Evolutionary conservation across 2,888 invertebrate species (phyloP).

Genomic region (Caenorhabditis doughertyi): DNA sequence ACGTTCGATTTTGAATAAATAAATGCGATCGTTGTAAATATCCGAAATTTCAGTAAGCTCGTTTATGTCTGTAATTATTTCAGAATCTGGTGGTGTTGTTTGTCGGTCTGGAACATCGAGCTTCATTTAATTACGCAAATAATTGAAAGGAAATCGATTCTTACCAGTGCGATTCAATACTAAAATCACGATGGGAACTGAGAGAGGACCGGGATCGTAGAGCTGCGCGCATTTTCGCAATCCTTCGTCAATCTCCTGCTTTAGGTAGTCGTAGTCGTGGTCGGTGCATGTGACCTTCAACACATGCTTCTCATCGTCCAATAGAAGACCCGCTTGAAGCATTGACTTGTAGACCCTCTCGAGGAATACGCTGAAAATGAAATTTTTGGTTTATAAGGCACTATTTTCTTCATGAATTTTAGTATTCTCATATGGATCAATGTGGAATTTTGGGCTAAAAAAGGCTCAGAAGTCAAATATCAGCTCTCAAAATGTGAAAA

Average conservation of each 20-base stretch:
- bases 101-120: no score
- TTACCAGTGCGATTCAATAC: background rate
- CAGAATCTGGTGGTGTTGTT: no score
- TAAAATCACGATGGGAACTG: conserved; percentile 20
- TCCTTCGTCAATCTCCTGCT: background rate
- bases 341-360: background rate
- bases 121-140: no score
- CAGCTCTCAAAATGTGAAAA: background rate
- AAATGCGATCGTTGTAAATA: background rate
- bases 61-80: background rate
- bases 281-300: background rate
- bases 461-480: no score
- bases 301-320: conserved; percentile 11
- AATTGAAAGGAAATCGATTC: background rate
- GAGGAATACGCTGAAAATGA: conserved; percentile 32
- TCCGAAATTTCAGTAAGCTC: background rate
- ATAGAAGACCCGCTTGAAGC: conserved; percentile 28
- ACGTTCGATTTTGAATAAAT: conserved; percentile 4
- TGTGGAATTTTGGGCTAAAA: background rate
- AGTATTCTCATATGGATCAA: no score
- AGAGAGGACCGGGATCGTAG: conserved; percentile 33
- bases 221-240: background rate
- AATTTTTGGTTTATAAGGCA: no score
- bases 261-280: conserved; percentile 2
- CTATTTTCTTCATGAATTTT: no score